Evolutionary conservation across 35 echinoderm and acorn worm genomes (phyloP).

Genomic region (Ophiothrix spiculata): DNA sequence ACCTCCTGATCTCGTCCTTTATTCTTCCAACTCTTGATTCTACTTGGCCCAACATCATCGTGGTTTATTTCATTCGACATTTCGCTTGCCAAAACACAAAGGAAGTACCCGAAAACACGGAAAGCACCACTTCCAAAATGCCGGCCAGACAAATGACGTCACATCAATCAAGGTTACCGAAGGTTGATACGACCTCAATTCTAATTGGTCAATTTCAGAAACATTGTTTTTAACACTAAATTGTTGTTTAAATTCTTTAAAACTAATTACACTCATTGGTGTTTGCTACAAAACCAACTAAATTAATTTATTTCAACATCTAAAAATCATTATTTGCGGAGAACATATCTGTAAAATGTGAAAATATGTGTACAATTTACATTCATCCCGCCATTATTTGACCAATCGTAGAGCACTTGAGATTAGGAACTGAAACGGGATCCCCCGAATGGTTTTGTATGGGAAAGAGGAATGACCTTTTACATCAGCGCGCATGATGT

Average conservation of each 20-base stretch:
- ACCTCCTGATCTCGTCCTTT: conserved; percentile 96
- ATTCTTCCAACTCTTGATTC: conserved; percentile 92
- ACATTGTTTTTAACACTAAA: not conserved
- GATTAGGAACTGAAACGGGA: not conserved
- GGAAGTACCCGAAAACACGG: conserved; percentile 21
- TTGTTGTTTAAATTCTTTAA: not conserved
- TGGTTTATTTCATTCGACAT: conserved; percentile 72
- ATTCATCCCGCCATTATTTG: not conserved
- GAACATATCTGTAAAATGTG: not conserved
- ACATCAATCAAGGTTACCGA: conserved; percentile 15
- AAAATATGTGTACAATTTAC: not conserved
- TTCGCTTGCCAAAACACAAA: conserved; percentile 28
- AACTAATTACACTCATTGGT: not conserved
- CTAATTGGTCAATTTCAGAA: conserved; percentile 26
- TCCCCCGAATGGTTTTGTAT: not conserved
- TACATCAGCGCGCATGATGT: too few species aligned
- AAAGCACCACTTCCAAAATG: conserved; percentile 65
- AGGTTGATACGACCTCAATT: not conserved
- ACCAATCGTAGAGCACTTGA: not conserved
- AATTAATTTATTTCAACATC: not conserved
- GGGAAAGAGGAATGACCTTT: not conserved
- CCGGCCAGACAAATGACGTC: conserved; percentile 68
- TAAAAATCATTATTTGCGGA: not conserved
- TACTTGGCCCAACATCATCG: conserved; percentile 49
- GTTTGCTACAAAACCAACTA: not conserved